phyloP scores from a whole-genome alignment of 2,113 vertebrate genomes.

The Hyaena hyaena region DNA sequence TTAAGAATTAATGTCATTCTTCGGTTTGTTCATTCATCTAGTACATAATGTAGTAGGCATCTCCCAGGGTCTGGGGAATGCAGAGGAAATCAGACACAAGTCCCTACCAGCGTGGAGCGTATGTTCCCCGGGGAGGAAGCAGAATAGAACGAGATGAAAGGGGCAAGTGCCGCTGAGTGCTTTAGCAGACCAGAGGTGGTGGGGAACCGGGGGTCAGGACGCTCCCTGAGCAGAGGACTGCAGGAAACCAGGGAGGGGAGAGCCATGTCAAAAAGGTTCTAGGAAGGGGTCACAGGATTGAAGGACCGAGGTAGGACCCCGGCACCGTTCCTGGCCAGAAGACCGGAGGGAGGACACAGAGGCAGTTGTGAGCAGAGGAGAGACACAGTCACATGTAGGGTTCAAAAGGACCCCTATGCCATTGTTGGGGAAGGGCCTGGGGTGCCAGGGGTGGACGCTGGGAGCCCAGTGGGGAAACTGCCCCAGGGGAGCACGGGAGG shows the following conservation, averaged over 20 bases:
- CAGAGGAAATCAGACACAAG: background rate
- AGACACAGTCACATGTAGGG: background rate
- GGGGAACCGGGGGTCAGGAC: too few relatives aligned
- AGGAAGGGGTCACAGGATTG: background rate
- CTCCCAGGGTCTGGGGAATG: background rate
- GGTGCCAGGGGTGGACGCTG: background rate
- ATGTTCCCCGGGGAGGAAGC: rapidly evolving
- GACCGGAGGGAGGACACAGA: background rate
- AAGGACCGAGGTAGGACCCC: background rate
- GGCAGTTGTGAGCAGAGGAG: background rate
- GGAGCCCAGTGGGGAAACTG: background rate
- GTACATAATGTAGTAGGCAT: too few relatives aligned
- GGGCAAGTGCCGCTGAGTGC: too few relatives aligned
- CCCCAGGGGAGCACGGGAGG: rapidly evolving
- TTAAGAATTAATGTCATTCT: background rate
- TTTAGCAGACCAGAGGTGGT: too few relatives aligned
- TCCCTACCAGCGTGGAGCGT: background rate
- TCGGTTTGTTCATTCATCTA: background rate
- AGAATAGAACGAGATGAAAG: background rate
- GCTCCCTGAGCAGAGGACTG: background rate
- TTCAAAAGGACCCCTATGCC: background rate
- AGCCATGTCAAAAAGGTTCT: background rate
- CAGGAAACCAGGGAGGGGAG: background rate
- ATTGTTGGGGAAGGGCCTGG: background rate
- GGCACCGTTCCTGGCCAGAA: background rate